These are phyloP conservation scores for Gadopsis marmoratus DNA, from an alignment of 2,797 vertebrate genomes.

Conservation along the genomic window DNA sequence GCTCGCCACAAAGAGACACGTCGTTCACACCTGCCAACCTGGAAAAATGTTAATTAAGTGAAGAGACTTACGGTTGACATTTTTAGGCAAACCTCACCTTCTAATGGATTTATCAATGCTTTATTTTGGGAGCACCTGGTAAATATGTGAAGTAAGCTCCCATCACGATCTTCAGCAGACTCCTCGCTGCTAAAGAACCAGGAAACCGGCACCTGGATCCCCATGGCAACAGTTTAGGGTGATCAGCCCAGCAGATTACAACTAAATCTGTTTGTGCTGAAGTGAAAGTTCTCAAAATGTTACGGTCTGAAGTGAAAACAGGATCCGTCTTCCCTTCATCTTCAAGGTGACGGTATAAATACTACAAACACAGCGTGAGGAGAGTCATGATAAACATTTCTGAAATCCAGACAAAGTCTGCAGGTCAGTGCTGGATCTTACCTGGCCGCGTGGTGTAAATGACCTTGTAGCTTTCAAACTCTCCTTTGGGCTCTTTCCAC, in stretches of 20 bases:
- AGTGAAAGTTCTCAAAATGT: too few species aligned
- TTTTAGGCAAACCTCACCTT: not conserved
- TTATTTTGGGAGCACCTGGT: not conserved
- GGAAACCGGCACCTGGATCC: not conserved
- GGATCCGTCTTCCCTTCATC: not conserved
- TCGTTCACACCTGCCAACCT: not conserved
- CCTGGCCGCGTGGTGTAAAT: slow-evolving; percentile 89
- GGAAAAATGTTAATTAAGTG: not conserved
- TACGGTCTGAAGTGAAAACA: not conserved
- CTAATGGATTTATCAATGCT: not conserved
- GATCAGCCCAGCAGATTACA: not conserved
- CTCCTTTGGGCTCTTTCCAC: slow-evolving; percentile 94
- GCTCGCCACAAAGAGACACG: not conserved
- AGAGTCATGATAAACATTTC: not conserved
- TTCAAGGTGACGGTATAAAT: rapidly evolving
- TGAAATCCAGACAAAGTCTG: not conserved
- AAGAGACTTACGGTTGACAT: not conserved
- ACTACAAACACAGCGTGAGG: not conserved
- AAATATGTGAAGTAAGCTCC: too few species aligned
- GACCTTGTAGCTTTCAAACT: slow-evolving; percentile 90
- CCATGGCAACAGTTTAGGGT: not conserved
- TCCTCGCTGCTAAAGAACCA: not conserved
- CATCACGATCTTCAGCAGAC: not conserved
- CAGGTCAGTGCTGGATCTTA: slow-evolving; percentile 66
- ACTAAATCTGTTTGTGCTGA: not conserved